Percentiles rank a stretch among this genome's conserved stretches.
phyloP scores from a whole-genome alignment of 2,113 vertebrate species.

The Azemiops feae region DNA sequence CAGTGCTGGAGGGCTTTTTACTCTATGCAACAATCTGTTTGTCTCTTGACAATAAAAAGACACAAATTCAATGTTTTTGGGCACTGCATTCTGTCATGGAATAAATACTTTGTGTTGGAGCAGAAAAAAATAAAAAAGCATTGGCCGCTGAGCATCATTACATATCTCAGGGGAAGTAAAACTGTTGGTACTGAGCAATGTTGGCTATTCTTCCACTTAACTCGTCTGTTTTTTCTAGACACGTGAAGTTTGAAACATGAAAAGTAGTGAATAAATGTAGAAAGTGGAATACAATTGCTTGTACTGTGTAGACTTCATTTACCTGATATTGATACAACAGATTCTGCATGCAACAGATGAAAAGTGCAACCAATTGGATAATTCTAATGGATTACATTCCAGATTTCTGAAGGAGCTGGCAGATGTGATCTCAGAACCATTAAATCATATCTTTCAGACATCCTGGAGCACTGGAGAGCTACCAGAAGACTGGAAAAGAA shows the following conservation, averaged over 20 bases:
- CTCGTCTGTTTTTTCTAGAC: background rate
- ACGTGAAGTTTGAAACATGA: background rate
- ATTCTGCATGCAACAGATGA: background rate
- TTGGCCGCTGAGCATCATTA: background rate
- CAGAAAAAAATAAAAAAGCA: constrained; percentile 21
- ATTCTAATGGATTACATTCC: background rate
- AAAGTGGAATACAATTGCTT: background rate
- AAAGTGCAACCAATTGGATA: background rate
- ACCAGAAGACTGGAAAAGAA: no score
- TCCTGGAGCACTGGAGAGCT: no score
- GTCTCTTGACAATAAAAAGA: constrained; percentile 23
- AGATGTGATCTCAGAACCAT: no score
- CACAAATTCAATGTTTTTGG: background rate
- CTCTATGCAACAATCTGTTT: constrained; percentile 7
- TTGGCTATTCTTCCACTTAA: background rate
- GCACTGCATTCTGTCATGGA: background rate
- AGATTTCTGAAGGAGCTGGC: background rate
- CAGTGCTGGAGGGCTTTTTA: constrained; percentile 10
- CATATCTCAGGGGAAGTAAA: background rate
- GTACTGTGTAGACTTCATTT: background rate
- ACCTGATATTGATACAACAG: background rate
- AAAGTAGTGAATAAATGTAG: background rate
- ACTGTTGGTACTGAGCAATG: background rate
- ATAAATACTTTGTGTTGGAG: constrained; percentile 8
- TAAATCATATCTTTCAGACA: no score